Evolutionary conservation across 2,888 invertebrate species (phyloP).

Genomic region (Lasioglossum calceatum): DNA sequence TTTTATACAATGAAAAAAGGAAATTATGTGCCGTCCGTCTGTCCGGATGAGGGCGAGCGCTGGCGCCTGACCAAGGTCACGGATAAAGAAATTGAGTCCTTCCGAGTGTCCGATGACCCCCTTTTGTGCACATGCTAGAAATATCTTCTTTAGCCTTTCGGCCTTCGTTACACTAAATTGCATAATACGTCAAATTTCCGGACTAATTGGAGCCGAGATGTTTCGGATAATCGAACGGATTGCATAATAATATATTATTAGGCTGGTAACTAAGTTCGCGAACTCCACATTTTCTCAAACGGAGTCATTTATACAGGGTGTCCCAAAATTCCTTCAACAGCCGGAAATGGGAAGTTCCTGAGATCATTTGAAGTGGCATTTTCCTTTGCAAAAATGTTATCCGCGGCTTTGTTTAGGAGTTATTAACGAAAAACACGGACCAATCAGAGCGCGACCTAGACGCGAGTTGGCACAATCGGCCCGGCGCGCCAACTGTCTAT

Average conservation of each 20-base stretch:
- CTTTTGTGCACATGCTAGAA: conserved; percentile 28
- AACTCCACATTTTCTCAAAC: too few species aligned
- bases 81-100: conserved; percentile 46
- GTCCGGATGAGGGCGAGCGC: conserved; percentile 42
- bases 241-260: background rate
- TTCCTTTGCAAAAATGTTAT: too few species aligned
- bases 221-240: background rate
- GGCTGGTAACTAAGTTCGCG: too few species aligned
- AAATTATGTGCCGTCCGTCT: conserved; percentile 21
- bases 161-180: background rate
- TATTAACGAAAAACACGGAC: too few species aligned
- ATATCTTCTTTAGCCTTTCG: conserved; percentile 15
- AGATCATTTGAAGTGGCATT: too few species aligned
- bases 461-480: too few species aligned
- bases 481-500: too few species aligned
- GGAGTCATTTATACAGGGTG: too few species aligned
- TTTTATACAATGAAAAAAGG: conserved; percentile 22
- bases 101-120: conserved; percentile 41
- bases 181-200: background rate
- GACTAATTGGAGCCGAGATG: background rate
- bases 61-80: conserved; percentile 66
- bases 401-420: too few species aligned
- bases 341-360: too few species aligned
- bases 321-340: too few species aligned
- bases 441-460: too few species aligned